Evolutionary conservation across 92 coral and sea anemone genomes (phyloP), one percentile per base, ranked within the genome.

Genomic region (Virgularia gustaviana): DNA sequence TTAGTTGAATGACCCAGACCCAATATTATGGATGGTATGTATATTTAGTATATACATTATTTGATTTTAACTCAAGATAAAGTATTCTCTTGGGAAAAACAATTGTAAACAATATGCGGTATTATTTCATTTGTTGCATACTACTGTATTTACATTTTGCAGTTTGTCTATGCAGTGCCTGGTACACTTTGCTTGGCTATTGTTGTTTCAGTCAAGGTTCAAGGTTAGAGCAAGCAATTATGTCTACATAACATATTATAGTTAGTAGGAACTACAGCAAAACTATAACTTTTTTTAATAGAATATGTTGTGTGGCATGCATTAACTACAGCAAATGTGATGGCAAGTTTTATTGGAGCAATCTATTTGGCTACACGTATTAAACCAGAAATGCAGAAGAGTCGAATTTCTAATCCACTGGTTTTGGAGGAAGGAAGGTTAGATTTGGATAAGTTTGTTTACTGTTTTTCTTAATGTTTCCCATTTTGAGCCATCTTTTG

Each of bases 1-100:
- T 5, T 81, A 88, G 95, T 68, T 78, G 12, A 88, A 88, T 75
- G 95, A 88, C 52, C 95, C 95, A 22, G 95, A 88, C 62, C 89
- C 87, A 39, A 52, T 73, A 15, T 47, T 88, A 38, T 88, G 95
- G 95, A 67, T 85, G 85, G 95, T 88, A 85, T 36, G 87, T 27
- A 20, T 35, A 30, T 39, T n/a, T n/a, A n/a, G n/a, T n/a, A n/a
- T n/a, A n/a, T n/a, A n/a, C n/a, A n/a, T n/a, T n/a, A n/a, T n/a
- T n/a, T n/a, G n/a, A n/a, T n/a, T n/a, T n/a, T n/a, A n/a, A n/a
- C n/a, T n/a, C n/a, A n/a, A n/a, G n/a, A n/a, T n/a, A n/a, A n/a
- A n/a, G n/a, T n/a, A n/a, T n/a, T n/a, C n/a, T n/a, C n/a, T n/a
- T n/a, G n/a, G n/a, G n/a, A n/a, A n/a, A n/a, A n/a, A n/a, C n/a